Conservation (phyloP, 2,113 vertebrate genomes). For the Lepisosteus osseus region DNA sequence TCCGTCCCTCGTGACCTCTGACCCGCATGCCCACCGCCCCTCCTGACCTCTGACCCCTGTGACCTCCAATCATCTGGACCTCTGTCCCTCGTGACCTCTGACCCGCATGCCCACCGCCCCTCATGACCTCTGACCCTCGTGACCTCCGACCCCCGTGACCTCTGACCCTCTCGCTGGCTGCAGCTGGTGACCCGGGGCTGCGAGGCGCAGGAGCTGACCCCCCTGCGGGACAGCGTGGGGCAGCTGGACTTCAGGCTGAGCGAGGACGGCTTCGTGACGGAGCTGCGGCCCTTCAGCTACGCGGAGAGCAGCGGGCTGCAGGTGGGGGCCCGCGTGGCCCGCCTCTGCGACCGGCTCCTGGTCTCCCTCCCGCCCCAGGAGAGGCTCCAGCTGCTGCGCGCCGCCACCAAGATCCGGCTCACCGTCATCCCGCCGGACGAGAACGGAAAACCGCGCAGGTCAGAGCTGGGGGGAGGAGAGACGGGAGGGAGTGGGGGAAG, state of each 20-base stretch:
- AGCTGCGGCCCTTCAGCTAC: conserved; percentile 83
- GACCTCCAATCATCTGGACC: too few species aligned
- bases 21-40: too few species aligned
- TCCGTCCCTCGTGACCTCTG: too few species aligned
- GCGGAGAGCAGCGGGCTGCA: conserved; percentile 81
- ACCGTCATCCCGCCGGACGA: conserved; percentile 84
- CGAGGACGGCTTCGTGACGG: conserved; percentile 79
- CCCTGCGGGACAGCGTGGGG: conserved; percentile 77
- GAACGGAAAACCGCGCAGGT: conserved; percentile 86
- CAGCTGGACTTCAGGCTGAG: conserved; percentile 84
- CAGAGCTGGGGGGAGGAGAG: conserved; percentile 18
- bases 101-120: too few species aligned
- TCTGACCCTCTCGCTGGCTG: neutral
- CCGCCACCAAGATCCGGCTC: conserved; percentile 81
- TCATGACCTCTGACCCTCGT: too few species aligned
- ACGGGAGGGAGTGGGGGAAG: neutral
- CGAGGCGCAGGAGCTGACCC: conserved; percentile 78
- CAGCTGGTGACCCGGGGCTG: conserved; percentile 85
- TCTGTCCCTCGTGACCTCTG: too few species aligned
- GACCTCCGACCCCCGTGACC: neutral
- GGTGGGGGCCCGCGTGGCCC: conserved; percentile 77
- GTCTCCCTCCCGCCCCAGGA: conserved; percentile 68
- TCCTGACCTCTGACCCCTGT: too few species aligned
- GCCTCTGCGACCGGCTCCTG: conserved; percentile 75
- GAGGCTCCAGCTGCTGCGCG: conserved; percentile 68